Evolutionary conservation across 2,888 invertebrate species (phyloP).

Genomic region (Lochmaea crataegi): DNA sequence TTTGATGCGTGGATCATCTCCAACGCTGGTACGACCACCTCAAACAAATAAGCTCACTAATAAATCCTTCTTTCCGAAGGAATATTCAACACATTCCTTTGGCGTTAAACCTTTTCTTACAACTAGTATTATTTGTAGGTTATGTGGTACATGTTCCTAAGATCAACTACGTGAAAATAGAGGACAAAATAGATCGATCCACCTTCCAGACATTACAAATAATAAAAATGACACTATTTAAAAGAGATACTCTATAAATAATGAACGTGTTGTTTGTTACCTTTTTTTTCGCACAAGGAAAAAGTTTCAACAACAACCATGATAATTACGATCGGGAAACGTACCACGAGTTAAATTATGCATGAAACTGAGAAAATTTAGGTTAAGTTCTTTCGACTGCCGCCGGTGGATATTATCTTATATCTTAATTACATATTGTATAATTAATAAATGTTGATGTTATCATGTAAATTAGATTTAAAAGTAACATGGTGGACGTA

Average conservation of each 20-base stretch:
- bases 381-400: constrained; percentile 34
- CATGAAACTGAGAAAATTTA: constrained; percentile 39
- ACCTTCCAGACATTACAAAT: too few relatives aligned
- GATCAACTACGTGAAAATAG: too few relatives aligned
- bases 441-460: constrained; percentile 45
- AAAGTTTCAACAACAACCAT: constrained; percentile 7
- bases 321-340: constrained; percentile 25
- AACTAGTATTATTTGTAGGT: too few relatives aligned
- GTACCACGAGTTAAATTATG: constrained; percentile 36
- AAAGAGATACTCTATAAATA: not conserved
- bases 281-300: not conserved
- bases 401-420: constrained; percentile 26
- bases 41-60: too few relatives aligned
- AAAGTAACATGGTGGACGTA: constrained; percentile 34
- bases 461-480: constrained; percentile 45
- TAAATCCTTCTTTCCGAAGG: too few relatives aligned
- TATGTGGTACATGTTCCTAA: too few relatives aligned
- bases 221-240: not conserved
- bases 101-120: too few relatives aligned
- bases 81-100: too few relatives aligned
- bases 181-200: too few relatives aligned
- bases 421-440: constrained; percentile 43
- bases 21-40: too few relatives aligned
- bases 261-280: not conserved
- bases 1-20: too few relatives aligned